Percentiles rank a stretch among this genome's conserved stretches.
Evolutionary conservation across 1,140 invertebrate genomes (phyloP).

Genomic region (Lasaia peninsularis): DNA sequence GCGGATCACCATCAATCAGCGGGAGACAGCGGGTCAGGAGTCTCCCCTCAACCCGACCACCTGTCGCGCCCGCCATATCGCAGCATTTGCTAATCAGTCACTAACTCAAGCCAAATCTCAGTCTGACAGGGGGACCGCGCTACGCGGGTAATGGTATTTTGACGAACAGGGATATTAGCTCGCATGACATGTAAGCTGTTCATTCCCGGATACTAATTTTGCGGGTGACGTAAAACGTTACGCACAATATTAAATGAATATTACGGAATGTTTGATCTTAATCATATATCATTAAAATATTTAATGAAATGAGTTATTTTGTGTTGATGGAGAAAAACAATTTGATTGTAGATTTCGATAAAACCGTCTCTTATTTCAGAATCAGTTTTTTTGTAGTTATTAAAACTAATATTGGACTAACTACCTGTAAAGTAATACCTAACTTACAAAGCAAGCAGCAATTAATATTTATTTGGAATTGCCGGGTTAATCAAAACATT

Average conservation of each 20-base stretch:
- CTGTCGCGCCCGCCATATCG: conserved; percentile 40
- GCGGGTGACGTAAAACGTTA: not conserved
- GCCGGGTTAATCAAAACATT: no score
- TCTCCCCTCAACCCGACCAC: conserved; percentile 42
- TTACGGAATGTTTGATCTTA: not conserved
- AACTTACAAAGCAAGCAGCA: no score
- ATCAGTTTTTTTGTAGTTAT: no score
- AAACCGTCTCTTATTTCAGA: no score
- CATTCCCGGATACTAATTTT: conserved; percentile 4
- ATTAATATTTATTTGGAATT: no score
- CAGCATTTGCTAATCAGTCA: conserved; percentile 72
- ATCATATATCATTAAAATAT: no score
- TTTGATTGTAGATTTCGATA: no score
- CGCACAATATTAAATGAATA: not conserved
- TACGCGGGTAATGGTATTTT: conserved; percentile 58
- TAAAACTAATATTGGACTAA: no score
- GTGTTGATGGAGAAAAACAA: no score
- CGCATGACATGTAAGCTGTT: conserved; percentile 36
- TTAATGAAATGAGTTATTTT: no score
- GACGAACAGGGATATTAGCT: conserved; percentile 59
- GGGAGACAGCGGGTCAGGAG: conserved; percentile 45
- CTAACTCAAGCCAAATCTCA: conserved; percentile 70
- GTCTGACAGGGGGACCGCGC: conserved; percentile 54
- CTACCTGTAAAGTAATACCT: no score
- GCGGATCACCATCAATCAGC: conserved; percentile 54